Conservation (phyloP, 2,888 invertebrate genomes). For the Helicoverpa assulta region DNA sequence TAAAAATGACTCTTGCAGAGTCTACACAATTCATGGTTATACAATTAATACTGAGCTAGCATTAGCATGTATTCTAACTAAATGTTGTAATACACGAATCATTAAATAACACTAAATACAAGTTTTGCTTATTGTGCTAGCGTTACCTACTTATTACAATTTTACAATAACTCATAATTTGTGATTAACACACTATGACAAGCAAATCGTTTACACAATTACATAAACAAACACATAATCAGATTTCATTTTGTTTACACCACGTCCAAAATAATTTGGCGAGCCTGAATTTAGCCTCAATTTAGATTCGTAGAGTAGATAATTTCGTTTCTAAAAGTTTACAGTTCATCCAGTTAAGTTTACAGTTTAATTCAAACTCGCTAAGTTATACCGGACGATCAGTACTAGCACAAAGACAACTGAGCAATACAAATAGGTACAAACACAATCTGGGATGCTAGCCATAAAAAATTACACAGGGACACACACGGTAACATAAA, state of each 20-base stretch:
- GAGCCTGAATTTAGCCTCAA: too few species aligned
- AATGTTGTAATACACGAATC: too few species aligned
- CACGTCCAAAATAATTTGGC: too few species aligned
- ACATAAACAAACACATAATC: too few species aligned
- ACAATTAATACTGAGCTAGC: neutral
- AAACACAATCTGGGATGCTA: constrained; percentile 26
- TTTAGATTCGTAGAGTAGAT: too few species aligned
- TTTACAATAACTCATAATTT: neutral
- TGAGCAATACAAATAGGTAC: neutral
- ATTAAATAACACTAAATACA: too few species aligned
- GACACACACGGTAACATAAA: constrained; percentile 5
- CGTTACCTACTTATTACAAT: too few species aligned
- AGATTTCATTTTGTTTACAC: neutral
- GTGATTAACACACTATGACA: neutral
- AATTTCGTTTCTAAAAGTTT: too few species aligned
- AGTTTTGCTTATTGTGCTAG: too few species aligned
- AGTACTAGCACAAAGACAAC: constrained; percentile 2
- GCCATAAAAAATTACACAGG: constrained; percentile 34
- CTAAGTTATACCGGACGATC: too few species aligned
- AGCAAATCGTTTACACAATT: neutral
- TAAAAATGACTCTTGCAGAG: neutral
- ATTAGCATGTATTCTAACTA: neutral
- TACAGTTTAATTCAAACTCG: too few species aligned
- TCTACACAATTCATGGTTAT: neutral
- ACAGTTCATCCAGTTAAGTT: too few species aligned